Evolutionary conservation across 2,888 invertebrate species (phyloP).

Genomic region (Sicus ferrugineus): DNA sequence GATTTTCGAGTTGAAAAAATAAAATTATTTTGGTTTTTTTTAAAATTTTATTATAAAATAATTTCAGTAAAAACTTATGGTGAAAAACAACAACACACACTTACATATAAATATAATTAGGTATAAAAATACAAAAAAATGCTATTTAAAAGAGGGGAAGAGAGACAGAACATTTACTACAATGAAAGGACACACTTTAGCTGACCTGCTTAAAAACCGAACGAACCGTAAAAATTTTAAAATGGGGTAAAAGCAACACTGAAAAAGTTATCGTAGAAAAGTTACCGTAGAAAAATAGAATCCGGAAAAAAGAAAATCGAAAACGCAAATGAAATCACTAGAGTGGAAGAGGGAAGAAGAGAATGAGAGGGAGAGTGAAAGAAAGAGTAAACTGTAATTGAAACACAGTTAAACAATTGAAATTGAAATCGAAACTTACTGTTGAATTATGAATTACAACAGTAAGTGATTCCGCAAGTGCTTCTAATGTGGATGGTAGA

Average conservation of each 20-base stretch:
- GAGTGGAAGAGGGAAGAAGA: background rate
- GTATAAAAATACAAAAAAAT: no score
- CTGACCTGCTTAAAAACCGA: background rate
- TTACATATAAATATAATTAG: slow-evolving; percentile 39
- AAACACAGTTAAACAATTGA: slow-evolving; percentile 31
- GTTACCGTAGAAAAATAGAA: background rate
- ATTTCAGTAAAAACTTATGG: slow-evolving; percentile 39
- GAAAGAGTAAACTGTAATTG: slow-evolving; percentile 6
- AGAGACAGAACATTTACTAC: slow-evolving; percentile 24
- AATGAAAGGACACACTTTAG: slow-evolving; percentile 14
- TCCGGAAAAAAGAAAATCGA: background rate
- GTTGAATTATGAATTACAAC: slow-evolving; percentile 26
- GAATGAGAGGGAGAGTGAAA: slow-evolving; percentile 23
- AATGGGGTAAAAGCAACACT: background rate
- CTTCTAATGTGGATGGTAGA: slow-evolving; percentile 51
- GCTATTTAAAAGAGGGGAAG: slow-evolving; percentile 53
- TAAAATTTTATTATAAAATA: background rate
- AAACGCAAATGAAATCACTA: background rate
- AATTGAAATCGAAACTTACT: background rate
- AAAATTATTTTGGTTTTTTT: background rate
- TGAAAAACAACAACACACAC: slow-evolving; percentile 54
- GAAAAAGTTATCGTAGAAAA: background rate
- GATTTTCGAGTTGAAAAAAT: background rate
- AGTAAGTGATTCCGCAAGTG: background rate
- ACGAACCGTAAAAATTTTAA: slow-evolving; percentile 8